A percentile compares a stretch with the other conserved stretches of the same genome.
phyloP scores from a whole-genome alignment of 2,888 invertebrate genomes.

The Calameuta pallipes region DNA sequence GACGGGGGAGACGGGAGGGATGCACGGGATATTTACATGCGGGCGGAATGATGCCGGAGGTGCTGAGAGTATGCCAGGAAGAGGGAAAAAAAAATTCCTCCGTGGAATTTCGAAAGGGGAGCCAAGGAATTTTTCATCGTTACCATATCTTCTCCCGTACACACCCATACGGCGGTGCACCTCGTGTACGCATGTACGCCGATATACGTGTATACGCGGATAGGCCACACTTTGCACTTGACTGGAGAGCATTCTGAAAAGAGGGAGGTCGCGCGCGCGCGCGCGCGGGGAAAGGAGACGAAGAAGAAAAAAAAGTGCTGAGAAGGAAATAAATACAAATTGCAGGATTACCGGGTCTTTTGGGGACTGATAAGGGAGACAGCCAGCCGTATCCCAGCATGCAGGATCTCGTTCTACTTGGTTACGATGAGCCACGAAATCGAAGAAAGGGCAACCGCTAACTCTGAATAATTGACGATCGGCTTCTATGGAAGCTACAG shows the following conservation, averaged over 20 bases:
- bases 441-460: no score
- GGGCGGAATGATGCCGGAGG: constrained; percentile 24
- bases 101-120: constrained; percentile 40
- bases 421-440: no score
- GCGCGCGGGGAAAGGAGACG: constrained; percentile 24
- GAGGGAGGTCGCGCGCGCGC: constrained; percentile 14
- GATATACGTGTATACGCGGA: not conserved
- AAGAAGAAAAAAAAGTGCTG: constrained; percentile 42
- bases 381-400: no score
- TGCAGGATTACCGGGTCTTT: constrained; percentile 62
- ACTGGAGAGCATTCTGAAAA: not conserved
- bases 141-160: constrained; percentile 32
- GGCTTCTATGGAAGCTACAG: no score
- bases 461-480: no score
- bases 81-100: constrained; percentile 15
- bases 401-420: no score
- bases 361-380: constrained; percentile 40
- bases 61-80: constrained; percentile 17
- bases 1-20: no score
- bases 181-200: not conserved
- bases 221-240: constrained; percentile 1
- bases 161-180: not conserved
- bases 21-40: no score
- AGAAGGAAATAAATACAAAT: constrained; percentile 65
- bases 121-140: constrained; percentile 62